Evolutionary conservation across 2,113 vertebrate species (phyloP), one percentile per base, ranked within the genome.

Genomic region (Rhea pennata): DNA sequence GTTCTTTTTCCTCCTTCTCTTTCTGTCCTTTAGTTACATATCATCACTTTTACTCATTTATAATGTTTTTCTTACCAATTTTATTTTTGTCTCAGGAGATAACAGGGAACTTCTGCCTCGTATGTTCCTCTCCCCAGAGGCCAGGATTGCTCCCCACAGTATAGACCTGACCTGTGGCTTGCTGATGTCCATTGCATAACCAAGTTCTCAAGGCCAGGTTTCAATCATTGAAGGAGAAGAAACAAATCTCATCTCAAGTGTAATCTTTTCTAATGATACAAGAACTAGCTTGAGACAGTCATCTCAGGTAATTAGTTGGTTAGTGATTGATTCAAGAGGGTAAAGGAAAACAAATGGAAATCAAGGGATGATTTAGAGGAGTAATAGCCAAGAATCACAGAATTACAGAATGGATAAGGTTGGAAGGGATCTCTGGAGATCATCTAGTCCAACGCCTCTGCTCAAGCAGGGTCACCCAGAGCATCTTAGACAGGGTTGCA

Each of bases 61-160:
- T 88, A 80, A 69, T 65, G 23, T 10, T 87, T 87, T 87, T 95
- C 64, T 93, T 96, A 91, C 85, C 75, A 93, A 62, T 75, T 80
- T 76, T 76, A 86, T 91, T 95, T 95, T 92, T 95, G 59, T 46
- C 73, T 48, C 73, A 91, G 15, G 20, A 95, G 86, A 94, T 93
- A 92, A 66, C 95, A 97, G 92, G 72, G 70, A 94, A 66, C 51
- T 70, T 94, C 54, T 94, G 71, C 71, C 85, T 97, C 90, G 83
- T 90, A 61, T 82, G 77, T 79, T 92, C 74, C 82, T 84, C 96
- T 96, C 92, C 93, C 76, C 79, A 66, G 83, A 92, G 77, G 79
- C 58, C 27, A 71, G 64, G 29, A 64, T 67, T 92, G 72, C 92
- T 94, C 40, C 77, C 56, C 91, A 88, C 61, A 89, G 61, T 40